phyloP scores from a whole-genome alignment of 2,797 vertebrate species.

The Simalia tracyae region DNA sequence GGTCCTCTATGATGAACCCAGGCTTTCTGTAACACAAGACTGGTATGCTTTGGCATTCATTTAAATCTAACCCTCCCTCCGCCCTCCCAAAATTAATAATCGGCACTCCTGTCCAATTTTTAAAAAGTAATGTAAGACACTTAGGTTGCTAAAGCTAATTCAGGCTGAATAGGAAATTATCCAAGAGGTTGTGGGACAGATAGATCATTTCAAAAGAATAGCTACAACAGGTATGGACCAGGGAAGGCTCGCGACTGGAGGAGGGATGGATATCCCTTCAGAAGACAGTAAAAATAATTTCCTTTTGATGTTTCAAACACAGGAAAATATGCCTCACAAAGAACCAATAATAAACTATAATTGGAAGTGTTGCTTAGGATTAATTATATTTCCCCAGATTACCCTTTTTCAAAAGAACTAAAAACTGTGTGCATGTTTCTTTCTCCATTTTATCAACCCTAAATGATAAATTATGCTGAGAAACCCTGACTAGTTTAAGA shows the following conservation, averaged over 20 bases:
- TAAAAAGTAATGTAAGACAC: too few relatives aligned
- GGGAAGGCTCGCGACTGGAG: background rate
- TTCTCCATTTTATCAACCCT: background rate
- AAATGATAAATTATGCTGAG: background rate
- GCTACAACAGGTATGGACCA: background rate
- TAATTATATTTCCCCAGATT: background rate
- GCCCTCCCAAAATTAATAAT: too few relatives aligned
- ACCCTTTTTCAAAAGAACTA: background rate
- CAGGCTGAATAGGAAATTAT: too few relatives aligned
- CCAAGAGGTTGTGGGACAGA: too few relatives aligned
- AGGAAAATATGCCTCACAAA: background rate
- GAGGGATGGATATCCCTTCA: background rate
- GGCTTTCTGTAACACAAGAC: background rate
- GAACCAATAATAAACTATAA: background rate
- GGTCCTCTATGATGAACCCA: too few relatives aligned
- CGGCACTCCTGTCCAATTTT: too few relatives aligned
- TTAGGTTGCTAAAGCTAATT: too few relatives aligned
- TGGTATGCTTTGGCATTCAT: background rate
- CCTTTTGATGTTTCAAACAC: background rate
- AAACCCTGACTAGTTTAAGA: background rate
- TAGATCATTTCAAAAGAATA: too few relatives aligned
- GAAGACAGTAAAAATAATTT: background rate
- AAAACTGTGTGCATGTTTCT: background rate
- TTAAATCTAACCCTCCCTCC: background rate
- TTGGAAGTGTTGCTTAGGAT: background rate